These are phyloP conservation scores for Adelphocoris suturalis DNA, from an alignment of 2,888 invertebrate genomes.

Conservation along the genomic window DNA sequence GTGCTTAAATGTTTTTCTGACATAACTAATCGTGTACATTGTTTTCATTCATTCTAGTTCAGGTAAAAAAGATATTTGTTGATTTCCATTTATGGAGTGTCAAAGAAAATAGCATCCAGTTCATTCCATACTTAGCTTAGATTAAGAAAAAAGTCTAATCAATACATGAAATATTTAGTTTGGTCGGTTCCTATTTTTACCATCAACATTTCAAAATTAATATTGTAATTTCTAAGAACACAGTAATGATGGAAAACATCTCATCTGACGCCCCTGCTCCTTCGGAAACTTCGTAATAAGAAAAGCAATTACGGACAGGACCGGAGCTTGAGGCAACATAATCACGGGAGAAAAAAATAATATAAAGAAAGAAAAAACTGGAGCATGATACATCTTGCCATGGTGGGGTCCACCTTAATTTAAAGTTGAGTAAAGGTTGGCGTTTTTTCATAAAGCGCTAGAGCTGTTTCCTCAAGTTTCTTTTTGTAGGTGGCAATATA, in stretches of 20 bases:
- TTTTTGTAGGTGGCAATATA: neutral
- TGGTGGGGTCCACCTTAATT: slow-evolving; percentile 27
- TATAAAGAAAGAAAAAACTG: neutral
- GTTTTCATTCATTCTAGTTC: no score
- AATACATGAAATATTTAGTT: no score
- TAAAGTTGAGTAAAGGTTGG: slow-evolving; percentile 48
- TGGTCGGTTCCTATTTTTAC: no score
- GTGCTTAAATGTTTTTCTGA: no score
- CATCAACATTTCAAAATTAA: no score
- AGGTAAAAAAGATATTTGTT: no score
- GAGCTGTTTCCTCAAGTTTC: slow-evolving; percentile 24
- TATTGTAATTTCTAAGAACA: no score
- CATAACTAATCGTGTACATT: no score
- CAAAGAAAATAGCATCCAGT: no score
- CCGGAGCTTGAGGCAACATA: neutral
- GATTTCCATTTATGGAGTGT: no score
- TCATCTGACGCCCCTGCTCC: neutral
- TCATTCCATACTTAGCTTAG: no score
- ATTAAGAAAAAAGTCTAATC: no score
- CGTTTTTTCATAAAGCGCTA: slow-evolving; percentile 6
- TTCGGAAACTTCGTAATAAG: slow-evolving; percentile 7
- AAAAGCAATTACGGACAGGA: neutral
- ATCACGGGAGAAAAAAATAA: neutral
- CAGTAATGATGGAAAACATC: neutral
- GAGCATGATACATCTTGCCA: neutral